Evolutionary conservation across 2,888 invertebrate species (phyloP).

Genomic region (Aphelenchoides bicaudatus): DNA sequence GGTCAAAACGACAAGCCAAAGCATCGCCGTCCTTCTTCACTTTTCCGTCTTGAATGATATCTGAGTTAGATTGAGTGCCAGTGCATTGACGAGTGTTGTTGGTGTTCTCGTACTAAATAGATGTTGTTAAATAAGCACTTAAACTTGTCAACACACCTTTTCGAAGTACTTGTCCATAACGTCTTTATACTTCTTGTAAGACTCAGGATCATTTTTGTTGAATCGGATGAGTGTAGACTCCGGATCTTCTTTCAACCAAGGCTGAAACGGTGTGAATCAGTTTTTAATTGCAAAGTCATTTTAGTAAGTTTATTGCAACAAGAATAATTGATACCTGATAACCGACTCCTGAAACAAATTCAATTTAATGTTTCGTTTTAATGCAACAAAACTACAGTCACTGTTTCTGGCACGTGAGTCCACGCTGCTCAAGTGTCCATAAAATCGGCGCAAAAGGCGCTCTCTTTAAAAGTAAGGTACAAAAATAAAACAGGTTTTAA

Average conservation of each 20-base stretch:
- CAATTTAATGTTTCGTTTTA: neutral
- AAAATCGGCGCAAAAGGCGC: no score
- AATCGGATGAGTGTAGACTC: constrained; percentile 96
- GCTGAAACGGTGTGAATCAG: no score
- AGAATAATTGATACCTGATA: no score
- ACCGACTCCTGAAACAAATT: constrained; percentile 74
- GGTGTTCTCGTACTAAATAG: constrained; percentile 23
- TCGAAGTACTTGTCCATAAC: constrained; percentile 46
- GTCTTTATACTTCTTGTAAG: constrained; percentile 51
- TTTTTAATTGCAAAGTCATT: no score
- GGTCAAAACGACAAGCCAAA: constrained; percentile 52
- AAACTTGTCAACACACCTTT: no score
- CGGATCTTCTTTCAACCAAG: constrained; percentile 86
- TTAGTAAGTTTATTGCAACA: no score
- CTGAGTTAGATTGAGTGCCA: constrained; percentile 36
- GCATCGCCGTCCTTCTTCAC: constrained; percentile 23
- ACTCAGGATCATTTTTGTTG: constrained; percentile 64
- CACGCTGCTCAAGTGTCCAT: no score
- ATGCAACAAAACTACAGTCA: no score
- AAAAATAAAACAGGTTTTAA: no score
- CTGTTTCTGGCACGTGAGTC: no score
- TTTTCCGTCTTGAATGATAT: constrained; percentile 36
- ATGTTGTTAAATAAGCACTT: no score
- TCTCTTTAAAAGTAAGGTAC: no score
- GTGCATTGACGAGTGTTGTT: constrained; percentile 49